Base-by-base conservation (phyloP, 2,888 invertebrate genomes). In the Epirrita christyi region DNA sequence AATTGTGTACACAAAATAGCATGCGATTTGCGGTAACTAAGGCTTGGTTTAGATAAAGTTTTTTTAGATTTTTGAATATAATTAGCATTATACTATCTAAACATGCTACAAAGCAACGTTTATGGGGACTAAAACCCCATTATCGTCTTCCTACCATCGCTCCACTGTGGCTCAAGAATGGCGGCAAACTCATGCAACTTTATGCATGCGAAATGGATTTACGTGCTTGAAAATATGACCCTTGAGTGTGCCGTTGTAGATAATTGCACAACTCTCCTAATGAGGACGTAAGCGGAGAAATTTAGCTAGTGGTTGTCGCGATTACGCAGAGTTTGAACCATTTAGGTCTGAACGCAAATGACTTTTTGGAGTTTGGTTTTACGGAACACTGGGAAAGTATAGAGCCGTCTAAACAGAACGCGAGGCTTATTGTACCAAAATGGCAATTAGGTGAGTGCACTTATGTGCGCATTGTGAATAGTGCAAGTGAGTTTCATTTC, bases 261-360 rank as follows among this genome's bases (percentile, higher is more conserved):
- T 89, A 89, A 89, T 88, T 87, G 86, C 81, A 72, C 79, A 81
- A 82, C 83, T 82, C 78, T 79, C 72, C 78, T 88, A 88, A 88
- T 87, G 86, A 86, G 85, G 70, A 68, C 75, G 70, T 71, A 64
- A 70, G 68, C 56, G 56, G 59, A 54, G 63, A 54, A 56, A 51
- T 61, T 63, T 59, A 59, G 59, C 60, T 60, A 55, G 64, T 41
- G 55, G 57, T 54, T 58, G 58, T 51, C 51, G 53, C 57, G 48
- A 55, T 61, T 46, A 56, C 57, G 60, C 50, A 55, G 58, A 46
- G 51, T 55, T 53, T 55, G 36, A 54, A 54, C 47, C 40, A 51
- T 55, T 55, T 59, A 51, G 50, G 13, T 49, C 13, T 48, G 48
- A 38, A 48, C 38, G 38, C 29, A 48, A 49, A 49, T 41, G 38